Percentiles rank a stretch among this genome's conserved stretches.
Evolutionary conservation across 2,797 vertebrate species (phyloP).

Genomic region (Microcaecilia unicolor): DNA sequence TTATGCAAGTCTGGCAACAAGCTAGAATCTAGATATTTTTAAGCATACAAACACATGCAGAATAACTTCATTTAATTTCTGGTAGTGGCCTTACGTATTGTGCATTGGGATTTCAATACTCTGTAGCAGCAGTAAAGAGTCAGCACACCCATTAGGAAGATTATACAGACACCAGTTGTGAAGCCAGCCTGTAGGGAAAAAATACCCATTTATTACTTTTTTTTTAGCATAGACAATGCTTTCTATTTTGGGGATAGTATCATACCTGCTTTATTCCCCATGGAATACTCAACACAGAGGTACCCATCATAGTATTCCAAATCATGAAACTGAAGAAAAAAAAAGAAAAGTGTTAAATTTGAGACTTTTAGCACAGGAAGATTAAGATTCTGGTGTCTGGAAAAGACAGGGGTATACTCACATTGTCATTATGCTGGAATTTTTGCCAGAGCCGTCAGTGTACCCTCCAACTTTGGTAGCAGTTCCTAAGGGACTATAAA

Average conservation of each 20-base stretch:
- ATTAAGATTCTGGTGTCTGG: constrained; percentile 6
- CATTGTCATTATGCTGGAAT: constrained; percentile 91
- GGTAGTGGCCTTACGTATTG: constrained; percentile 70
- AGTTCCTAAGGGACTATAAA: constrained; percentile 88
- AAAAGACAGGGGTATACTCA: constrained; percentile 47
- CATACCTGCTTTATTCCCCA: constrained; percentile 95
- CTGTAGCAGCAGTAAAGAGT: constrained; percentile 92
- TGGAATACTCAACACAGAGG: constrained; percentile 92
- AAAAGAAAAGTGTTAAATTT: constrained; percentile 4
- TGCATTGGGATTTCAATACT: constrained; percentile 76
- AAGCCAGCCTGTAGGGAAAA: constrained; percentile 77
- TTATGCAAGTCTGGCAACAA: too few species aligned
- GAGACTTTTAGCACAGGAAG: neutral
- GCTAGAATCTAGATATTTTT: neutral
- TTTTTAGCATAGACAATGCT: too few species aligned
- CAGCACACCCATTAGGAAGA: constrained; percentile 76
- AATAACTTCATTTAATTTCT: neutral
- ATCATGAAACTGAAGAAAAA: constrained; percentile 78
- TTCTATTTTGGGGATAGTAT: neutral
- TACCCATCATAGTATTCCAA: constrained; percentile 99
- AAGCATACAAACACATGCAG: neutral
- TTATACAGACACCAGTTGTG: constrained; percentile 76
- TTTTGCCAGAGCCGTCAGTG: constrained; percentile 62
- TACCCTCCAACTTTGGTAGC: constrained; percentile 76
- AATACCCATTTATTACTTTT: neutral